Percentiles rank a stretch among this genome's conserved stretches.
Conservation (phyloP, 1,140 invertebrate species). For the Brachionus manjavacas region DNA sequence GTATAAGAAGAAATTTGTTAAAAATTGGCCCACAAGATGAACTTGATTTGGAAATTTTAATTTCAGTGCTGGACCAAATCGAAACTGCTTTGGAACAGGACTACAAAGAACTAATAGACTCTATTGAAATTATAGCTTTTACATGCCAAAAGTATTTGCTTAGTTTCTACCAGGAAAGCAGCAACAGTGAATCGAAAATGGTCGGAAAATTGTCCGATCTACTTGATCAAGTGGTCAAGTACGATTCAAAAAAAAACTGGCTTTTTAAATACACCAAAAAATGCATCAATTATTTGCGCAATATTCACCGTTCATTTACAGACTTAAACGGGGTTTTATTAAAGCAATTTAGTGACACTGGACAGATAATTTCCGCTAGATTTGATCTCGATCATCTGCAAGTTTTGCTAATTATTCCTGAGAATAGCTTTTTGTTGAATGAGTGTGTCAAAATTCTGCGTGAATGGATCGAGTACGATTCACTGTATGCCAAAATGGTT, state of each 20-base stretch:
- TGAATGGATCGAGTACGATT: slow-evolving; percentile 26
- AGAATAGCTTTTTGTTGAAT: not conserved
- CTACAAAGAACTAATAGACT: not conserved
- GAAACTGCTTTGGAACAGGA: not conserved
- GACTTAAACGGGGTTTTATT: not conserved
- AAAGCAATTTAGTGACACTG: not conserved
- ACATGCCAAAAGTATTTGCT: not conserved
- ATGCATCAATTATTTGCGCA: not conserved
- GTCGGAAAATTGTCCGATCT: not conserved
- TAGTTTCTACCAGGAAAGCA: not conserved
- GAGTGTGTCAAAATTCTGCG: not conserved
- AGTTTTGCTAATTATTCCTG: not conserved
- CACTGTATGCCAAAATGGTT: not conserved
- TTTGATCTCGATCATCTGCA: not conserved
- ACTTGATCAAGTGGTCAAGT: not conserved
- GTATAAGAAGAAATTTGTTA: not conserved
- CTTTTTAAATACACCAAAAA: not conserved
- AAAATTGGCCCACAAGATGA: not conserved
- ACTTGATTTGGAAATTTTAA: not conserved
- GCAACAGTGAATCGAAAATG: not conserved
- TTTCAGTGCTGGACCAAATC: not conserved
- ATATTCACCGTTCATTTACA: not conserved
- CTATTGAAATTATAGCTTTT: not conserved
- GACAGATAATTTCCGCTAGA: not conserved
- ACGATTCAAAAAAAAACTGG: not conserved